phyloP scores from a whole-genome alignment of 2,113 vertebrate genomes.

The Podarcis muralis region DNA sequence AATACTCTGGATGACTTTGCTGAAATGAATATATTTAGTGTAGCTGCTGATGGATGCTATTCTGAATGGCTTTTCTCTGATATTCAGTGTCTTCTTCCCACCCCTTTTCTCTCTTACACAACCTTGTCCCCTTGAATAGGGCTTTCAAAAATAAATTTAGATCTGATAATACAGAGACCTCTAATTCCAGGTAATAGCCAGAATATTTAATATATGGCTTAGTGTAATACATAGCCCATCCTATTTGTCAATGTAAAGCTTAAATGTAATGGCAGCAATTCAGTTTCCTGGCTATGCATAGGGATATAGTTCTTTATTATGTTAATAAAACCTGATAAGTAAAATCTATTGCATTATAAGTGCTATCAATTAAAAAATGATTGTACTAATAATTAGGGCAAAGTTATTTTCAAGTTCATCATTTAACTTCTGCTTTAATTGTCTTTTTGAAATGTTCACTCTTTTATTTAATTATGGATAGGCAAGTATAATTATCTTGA shows the following conservation, averaged over 20 bases:
- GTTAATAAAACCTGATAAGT: slow-evolving; percentile 71
- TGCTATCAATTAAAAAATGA: slow-evolving; percentile 70
- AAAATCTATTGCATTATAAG: slow-evolving; percentile 67
- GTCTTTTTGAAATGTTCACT: slow-evolving; percentile 57
- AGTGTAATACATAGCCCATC: slow-evolving; percentile 66
- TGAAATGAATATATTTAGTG: background rate
- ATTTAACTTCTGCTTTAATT: slow-evolving; percentile 66
- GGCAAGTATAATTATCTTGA: slow-evolving; percentile 60
- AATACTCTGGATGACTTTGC: background rate
- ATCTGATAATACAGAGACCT: slow-evolving; percentile 24
- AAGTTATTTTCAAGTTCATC: slow-evolving; percentile 63
- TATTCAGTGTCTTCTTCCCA: background rate
- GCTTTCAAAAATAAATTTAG: slow-evolving; percentile 33
- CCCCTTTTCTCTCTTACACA: background rate
- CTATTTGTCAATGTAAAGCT: slow-evolving; percentile 68
- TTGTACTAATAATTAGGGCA: slow-evolving; percentile 60
- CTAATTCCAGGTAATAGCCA: slow-evolving; percentile 1
- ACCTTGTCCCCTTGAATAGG: slow-evolving; percentile 37
- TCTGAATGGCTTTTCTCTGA: background rate
- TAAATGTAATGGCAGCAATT: slow-evolving; percentile 72
- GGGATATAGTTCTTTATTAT: slow-evolving; percentile 73
- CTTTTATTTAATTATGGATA: slow-evolving; percentile 66
- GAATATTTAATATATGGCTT: slow-evolving; percentile 30
- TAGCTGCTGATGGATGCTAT: background rate
- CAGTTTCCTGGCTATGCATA: slow-evolving; percentile 62